These are phyloP conservation scores for Oxytorus armatus DNA, from an alignment of 2,888 invertebrate species.

Conservation along the genomic window DNA sequence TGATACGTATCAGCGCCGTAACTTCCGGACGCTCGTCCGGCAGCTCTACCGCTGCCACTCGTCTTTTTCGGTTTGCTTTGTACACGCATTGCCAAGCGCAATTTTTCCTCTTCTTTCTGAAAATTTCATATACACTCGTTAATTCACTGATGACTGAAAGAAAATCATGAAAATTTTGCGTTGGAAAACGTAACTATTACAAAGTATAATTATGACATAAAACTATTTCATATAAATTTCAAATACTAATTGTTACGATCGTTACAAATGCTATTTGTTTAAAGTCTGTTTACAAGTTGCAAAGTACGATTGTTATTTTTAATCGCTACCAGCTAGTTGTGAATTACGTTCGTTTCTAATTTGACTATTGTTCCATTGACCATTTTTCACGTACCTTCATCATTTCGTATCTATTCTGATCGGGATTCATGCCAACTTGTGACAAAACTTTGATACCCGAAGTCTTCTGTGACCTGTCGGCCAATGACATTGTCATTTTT, in stretches of 20 bases:
- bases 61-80: constrained; percentile 87
- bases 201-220: too few relatives aligned
- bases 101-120: constrained; percentile 98
- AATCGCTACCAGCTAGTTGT: not conserved
- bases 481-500: constrained; percentile 99
- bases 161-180: constrained; percentile 19
- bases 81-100: constrained; percentile 93
- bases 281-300: too few relatives aligned
- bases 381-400: constrained; percentile 89
- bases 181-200: not conserved
- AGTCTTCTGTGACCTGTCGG: constrained; percentile 97
- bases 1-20: constrained; percentile 86
- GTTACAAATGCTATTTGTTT: too few relatives aligned
- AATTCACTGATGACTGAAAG: too few relatives aligned
- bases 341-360: not conserved
- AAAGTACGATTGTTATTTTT: too few relatives aligned
- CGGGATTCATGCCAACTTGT: constrained; percentile 97
- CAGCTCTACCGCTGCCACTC: constrained; percentile 84
- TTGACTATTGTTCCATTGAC: not conserved
- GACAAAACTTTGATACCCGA: constrained; percentile 98
- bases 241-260: too few relatives aligned
- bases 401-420: constrained; percentile 95
- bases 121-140: constrained; percentile 31
- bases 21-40: constrained; percentile 83
- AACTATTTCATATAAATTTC: too few relatives aligned